Evolutionary conservation across 2,113 vertebrate species (phyloP).

Genomic region (Phalacrocorax pelagicus): DNA sequence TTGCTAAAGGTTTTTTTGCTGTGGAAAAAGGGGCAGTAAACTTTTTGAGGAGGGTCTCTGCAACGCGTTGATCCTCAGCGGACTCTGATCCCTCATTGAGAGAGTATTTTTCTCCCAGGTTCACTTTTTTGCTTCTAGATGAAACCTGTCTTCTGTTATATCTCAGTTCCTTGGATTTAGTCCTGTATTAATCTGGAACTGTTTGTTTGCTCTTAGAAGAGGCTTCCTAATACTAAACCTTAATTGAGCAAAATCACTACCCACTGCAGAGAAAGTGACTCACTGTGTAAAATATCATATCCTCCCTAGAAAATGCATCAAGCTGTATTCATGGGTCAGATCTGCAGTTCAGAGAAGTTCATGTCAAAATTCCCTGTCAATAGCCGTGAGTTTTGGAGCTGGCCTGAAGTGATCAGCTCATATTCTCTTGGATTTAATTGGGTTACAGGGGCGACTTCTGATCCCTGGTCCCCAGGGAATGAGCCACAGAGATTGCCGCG

Average conservation of each 20-base stretch:
- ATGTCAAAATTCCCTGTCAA: not conserved
- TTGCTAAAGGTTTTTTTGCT: not conserved
- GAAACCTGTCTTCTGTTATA: not conserved
- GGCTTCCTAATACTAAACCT: not conserved
- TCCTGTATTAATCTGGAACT: not conserved
- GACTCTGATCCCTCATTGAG: not conserved
- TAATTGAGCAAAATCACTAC: not conserved
- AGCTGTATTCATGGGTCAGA: not conserved
- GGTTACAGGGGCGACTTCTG: constrained; percentile 21
- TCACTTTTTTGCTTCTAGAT: not conserved
- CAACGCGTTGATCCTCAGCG: accelerated
- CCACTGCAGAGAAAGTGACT: not conserved
- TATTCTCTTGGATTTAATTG: constrained; percentile 43
- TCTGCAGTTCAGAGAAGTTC: not conserved
- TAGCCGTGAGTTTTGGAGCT: not conserved
- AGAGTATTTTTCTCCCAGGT: not conserved
- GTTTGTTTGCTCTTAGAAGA: not conserved
- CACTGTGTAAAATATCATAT: not conserved
- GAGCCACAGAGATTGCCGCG: not conserved
- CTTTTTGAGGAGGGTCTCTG: not conserved
- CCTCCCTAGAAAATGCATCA: not conserved
- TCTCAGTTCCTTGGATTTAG: not conserved
- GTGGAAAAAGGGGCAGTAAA: not conserved
- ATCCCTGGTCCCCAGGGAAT: constrained; percentile 49
- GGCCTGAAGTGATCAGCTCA: not conserved